phyloP scores from a whole-genome alignment of 2,888 invertebrate genomes.

The Pyrochroa serraticornis region DNA sequence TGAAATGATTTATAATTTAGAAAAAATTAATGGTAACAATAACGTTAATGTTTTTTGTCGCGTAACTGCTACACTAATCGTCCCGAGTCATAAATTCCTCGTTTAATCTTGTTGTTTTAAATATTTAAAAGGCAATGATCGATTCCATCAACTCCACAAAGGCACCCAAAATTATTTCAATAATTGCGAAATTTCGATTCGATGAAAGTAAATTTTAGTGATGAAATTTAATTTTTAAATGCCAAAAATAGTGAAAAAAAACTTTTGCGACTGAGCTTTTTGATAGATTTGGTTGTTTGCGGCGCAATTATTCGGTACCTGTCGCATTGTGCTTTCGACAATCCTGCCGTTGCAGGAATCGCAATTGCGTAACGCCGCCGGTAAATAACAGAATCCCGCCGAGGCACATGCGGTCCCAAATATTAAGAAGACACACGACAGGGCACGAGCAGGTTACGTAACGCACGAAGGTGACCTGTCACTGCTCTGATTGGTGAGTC shows the following conservation, averaged over 20 bases:
- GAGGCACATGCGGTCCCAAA: slow-evolving; percentile 38
- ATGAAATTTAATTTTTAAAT: too few species aligned
- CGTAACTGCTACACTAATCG: too few species aligned
- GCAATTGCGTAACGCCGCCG: slow-evolving; percentile 16
- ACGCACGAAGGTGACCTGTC: slow-evolving; percentile 60
- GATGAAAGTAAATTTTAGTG: too few species aligned
- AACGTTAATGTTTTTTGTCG: too few species aligned
- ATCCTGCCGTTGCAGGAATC: neutral
- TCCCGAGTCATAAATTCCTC: too few species aligned
- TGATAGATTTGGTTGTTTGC: slow-evolving; percentile 17
- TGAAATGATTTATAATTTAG: too few species aligned
- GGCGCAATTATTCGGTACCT: slow-evolving; percentile 15
- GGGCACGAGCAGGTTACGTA: slow-evolving; percentile 51
- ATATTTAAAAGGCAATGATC: too few species aligned
- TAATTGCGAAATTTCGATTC: too few species aligned
- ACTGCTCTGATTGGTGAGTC: slow-evolving; percentile 60
- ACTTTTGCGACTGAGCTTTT: neutral
- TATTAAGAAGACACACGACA: slow-evolving; percentile 38
- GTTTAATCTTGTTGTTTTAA: too few species aligned
- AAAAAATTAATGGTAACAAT: too few species aligned
- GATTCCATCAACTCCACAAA: neutral
- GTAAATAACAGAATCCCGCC: slow-evolving; percentile 31
- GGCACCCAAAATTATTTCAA: too few species aligned
- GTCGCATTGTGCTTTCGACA: neutral
- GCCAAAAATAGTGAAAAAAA: too few species aligned